phyloP scores from a whole-genome alignment of 2,797 vertebrate species.

The Ammospiza maritima region DNA sequence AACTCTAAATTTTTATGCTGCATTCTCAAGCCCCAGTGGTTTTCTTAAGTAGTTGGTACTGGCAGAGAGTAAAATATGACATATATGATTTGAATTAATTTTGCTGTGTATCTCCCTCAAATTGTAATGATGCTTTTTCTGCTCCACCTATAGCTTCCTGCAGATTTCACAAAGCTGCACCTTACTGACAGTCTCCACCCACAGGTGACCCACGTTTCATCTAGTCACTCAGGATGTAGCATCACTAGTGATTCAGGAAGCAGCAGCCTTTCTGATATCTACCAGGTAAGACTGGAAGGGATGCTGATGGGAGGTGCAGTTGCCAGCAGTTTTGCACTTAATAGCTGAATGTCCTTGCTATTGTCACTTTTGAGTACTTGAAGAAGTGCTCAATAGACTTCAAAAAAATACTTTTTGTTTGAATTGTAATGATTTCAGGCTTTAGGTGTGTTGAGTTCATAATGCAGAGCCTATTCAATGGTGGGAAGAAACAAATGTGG shows the following conservation, averaged over 20 bases:
- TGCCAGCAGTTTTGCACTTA: not conserved
- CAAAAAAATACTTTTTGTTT: not conserved
- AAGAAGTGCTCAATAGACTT: not conserved
- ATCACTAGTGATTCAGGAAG: slow-evolving; percentile 99
- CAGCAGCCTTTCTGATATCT: slow-evolving; percentile 99
- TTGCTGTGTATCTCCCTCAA: slow-evolving; percentile 11
- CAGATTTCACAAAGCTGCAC: slow-evolving; percentile 99
- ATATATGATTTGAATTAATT: not conserved
- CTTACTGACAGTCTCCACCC: slow-evolving; percentile 98
- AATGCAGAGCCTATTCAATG: not conserved
- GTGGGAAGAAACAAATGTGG: not conserved
- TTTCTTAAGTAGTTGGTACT: not conserved
- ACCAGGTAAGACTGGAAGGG: slow-evolving; percentile 88
- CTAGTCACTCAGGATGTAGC: slow-evolving; percentile 99
- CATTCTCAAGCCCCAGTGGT: not conserved
- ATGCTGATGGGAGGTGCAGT: not conserved
- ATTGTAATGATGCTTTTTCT: slow-evolving; percentile 71
- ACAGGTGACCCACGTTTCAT: slow-evolving; percentile 98
- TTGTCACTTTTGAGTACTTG: not conserved
- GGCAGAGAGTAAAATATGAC: not conserved
- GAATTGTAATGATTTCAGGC: not conserved
- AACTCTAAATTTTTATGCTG: not conserved
- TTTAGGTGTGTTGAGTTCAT: not conserved
- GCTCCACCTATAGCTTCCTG: slow-evolving; percentile 89
- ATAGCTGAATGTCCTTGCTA: not conserved